phyloP scores from a whole-genome alignment of 2,797 vertebrate species.

The Knipowitschia caucasica region DNA sequence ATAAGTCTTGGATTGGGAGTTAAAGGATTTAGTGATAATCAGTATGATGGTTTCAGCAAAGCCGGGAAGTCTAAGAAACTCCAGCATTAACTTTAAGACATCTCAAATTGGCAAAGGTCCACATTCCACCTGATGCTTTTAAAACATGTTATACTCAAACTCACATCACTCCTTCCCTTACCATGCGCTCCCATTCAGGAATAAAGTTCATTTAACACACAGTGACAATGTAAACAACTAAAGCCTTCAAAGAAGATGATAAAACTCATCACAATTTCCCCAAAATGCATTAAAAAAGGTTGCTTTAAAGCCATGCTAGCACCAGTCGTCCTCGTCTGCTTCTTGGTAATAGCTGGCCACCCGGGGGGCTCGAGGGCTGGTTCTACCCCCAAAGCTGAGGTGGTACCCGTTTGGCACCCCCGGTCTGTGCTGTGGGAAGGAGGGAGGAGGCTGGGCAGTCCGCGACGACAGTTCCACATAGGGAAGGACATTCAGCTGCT shows the following conservation, averaged over 20 bases:
- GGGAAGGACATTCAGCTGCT: constrained; percentile 84
- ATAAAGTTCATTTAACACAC: constrained; percentile 53
- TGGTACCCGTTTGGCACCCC: constrained; percentile 89
- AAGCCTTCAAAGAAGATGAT: constrained; percentile 82
- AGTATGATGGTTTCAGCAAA: constrained; percentile 32
- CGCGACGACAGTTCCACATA: constrained; percentile 78
- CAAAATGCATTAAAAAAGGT: constrained; percentile 64
- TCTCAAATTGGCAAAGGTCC: constrained; percentile 17
- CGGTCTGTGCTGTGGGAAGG: constrained; percentile 82
- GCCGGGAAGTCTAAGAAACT: constrained; percentile 29
- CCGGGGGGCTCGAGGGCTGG: constrained; percentile 68
- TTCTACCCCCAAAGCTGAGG: constrained; percentile 79
- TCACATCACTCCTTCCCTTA: constrained; percentile 9
- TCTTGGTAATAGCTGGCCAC: constrained; percentile 83
- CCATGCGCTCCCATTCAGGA: constrained; percentile 20
- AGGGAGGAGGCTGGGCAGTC: constrained; percentile 75
- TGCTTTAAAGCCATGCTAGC: constrained; percentile 84
- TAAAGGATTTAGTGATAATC: background rate
- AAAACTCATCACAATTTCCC: constrained; percentile 87
- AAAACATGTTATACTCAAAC: constrained; percentile 21
- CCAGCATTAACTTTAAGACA: constrained; percentile 17
- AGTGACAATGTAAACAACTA: constrained; percentile 65
- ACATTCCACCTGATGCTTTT: constrained; percentile 15
- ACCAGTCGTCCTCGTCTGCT: constrained; percentile 90
- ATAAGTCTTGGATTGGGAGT: background rate